These are phyloP conservation scores for Heliconius cydno DNA, from an alignment of 2,888 invertebrate genomes.

Conservation along the genomic window DNA sequence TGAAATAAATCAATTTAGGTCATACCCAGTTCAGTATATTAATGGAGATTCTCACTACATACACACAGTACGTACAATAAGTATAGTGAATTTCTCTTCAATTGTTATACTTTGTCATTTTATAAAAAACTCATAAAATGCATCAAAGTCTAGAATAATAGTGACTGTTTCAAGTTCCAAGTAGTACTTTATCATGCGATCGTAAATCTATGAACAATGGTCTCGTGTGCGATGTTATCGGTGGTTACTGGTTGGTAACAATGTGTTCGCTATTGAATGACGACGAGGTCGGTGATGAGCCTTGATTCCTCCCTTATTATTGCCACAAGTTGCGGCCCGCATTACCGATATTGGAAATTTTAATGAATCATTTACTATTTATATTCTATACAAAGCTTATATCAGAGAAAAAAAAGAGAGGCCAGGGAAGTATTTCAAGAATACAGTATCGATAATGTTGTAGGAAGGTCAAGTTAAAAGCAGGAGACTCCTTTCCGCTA, in stretches of 20 bases:
- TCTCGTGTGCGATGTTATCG: slow-evolving; percentile 57
- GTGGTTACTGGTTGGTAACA: slow-evolving; percentile 53
- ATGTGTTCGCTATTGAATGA: slow-evolving; percentile 52
- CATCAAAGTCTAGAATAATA: slow-evolving; percentile 18
- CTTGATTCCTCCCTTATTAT: slow-evolving; percentile 53
- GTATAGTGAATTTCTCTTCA: slow-evolving; percentile 2
- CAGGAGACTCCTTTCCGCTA: too few relatives aligned
- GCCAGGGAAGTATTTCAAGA: neutral
- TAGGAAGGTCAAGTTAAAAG: neutral
- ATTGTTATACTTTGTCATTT: slow-evolving; percentile 13
- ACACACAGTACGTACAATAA: neutral
- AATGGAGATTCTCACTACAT: neutral
- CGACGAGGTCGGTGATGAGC: slow-evolving; percentile 54
- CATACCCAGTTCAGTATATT: neutral
- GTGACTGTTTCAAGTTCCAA: slow-evolving; percentile 29
- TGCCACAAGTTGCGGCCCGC: slow-evolving; percentile 42
- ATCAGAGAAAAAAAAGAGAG: too few relatives aligned
- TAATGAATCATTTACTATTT: neutral
- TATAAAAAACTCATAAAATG: slow-evolving; percentile 17
- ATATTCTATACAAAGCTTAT: neutral
- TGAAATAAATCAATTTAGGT: neutral
- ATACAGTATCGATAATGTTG: neutral
- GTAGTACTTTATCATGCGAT: slow-evolving; percentile 44
- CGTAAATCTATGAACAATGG: slow-evolving; percentile 54
- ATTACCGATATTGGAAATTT: slow-evolving; percentile 38